Conservation (phyloP, 1,140 invertebrate genomes). For the Metopolophium dirhodum region DNA sequence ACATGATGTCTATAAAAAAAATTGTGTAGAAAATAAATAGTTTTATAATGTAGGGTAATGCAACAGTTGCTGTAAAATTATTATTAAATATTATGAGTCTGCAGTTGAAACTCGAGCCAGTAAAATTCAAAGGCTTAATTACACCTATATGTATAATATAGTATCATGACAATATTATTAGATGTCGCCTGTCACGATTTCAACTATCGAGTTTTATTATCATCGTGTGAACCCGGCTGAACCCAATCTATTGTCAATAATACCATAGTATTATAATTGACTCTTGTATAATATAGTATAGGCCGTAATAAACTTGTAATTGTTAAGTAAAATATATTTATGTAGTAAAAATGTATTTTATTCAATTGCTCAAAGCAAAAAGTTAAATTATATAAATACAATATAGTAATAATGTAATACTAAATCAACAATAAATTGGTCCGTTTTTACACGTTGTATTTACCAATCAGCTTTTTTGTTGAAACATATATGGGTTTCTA, state of each 20-base stretch:
- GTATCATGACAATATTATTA: background rate
- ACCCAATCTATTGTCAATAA: background rate
- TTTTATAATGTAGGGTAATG: background rate
- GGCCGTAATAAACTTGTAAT: background rate
- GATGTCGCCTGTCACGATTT: background rate
- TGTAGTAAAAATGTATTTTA: too few relatives aligned
- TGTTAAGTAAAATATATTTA: background rate
- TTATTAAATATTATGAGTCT: too few relatives aligned
- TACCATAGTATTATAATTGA: background rate
- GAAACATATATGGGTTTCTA: too few relatives aligned
- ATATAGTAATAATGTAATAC: too few relatives aligned
- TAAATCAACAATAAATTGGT: too few relatives aligned
- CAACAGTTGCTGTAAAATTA: too few relatives aligned
- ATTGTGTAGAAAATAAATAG: background rate
- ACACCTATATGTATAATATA: too few relatives aligned
- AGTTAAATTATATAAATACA: too few relatives aligned
- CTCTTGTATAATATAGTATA: background rate
- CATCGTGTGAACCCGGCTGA: background rate
- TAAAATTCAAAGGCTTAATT: background rate
- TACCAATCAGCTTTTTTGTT: background rate
- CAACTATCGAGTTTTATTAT: background rate
- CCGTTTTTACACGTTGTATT: background rate
- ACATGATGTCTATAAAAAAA: background rate
- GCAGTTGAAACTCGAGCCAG: background rate
- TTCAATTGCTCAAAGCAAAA: too few relatives aligned